Evolutionary conservation across 2,113 vertebrate genomes (phyloP).

Genomic region (Cebidichthys violaceus): DNA sequence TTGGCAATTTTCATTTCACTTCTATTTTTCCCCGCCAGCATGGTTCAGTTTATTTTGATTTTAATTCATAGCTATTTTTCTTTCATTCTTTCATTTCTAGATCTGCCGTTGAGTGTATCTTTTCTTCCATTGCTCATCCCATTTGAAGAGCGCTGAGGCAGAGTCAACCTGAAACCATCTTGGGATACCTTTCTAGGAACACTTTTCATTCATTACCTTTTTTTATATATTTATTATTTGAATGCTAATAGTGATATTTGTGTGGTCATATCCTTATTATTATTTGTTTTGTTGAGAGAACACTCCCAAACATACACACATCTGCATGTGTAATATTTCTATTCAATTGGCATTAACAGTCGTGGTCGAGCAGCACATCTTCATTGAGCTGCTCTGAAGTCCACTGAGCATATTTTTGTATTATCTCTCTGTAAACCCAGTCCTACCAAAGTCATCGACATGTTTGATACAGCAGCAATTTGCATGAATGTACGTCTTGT

Average conservation of each 20-base stretch:
- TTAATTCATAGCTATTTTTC: slow-evolving; percentile 61
- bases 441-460: slow-evolving; percentile 56
- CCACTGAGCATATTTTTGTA: slow-evolving; percentile 36
- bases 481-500: slow-evolving; percentile 67
- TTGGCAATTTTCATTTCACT: slow-evolving; percentile 31
- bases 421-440: slow-evolving; percentile 32
- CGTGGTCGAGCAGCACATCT: background rate
- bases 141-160: slow-evolving; percentile 77
- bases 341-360: slow-evolving; percentile 18
- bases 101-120: slow-evolving; percentile 77
- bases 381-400: slow-evolving; percentile 30
- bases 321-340: slow-evolving; percentile 9
- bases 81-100: slow-evolving; percentile 82
- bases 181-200: slow-evolving; percentile 74
- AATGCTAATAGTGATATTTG: slow-evolving; percentile 36
- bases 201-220: slow-evolving; percentile 50
- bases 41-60: slow-evolving; percentile 63
- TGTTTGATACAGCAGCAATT: slow-evolving; percentile 48
- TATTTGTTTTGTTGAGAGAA: slow-evolving; percentile 22
- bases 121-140: slow-evolving; percentile 75
- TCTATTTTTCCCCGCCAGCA: slow-evolving; percentile 36
- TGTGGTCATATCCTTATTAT: slow-evolving; percentile 12
- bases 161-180: slow-evolving; percentile 74
- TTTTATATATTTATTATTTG: slow-evolving; percentile 53
- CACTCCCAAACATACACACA: slow-evolving; percentile 30